Evolutionary conservation across 2,888 invertebrate species (phyloP).

Genomic region (Scelioninae gen. 1): DNA sequence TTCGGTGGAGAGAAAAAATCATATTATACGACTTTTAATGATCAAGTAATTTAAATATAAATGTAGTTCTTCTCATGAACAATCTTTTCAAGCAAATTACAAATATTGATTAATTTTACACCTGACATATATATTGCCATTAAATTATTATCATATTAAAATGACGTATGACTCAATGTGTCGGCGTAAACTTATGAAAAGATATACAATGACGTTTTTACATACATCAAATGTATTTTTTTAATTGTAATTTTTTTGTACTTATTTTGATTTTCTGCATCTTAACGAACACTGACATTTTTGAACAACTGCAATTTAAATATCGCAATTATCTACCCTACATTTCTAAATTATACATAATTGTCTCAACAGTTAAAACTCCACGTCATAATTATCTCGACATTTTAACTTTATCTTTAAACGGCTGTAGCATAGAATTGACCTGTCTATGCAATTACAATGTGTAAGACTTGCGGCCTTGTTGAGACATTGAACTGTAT

Average conservation of each 20-base stretch:
- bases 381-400: constrained; percentile 49
- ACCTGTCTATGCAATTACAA: constrained; percentile 56
- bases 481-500: constrained; percentile 53
- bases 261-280: constrained; percentile 1
- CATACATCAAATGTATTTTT: not conserved
- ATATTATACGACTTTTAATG: too few species aligned
- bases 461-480: constrained; percentile 41
- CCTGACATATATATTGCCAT: constrained; percentile 12
- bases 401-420: constrained; percentile 40
- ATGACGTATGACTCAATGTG: constrained; percentile 21
- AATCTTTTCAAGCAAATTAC: constrained; percentile 1
- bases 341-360: constrained; percentile 38
- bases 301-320: constrained; percentile 36
- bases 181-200: not conserved
- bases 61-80: not conserved
- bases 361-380: constrained; percentile 43
- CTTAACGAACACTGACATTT: constrained; percentile 20
- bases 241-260: not conserved
- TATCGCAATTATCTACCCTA: constrained; percentile 40
- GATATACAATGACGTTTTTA: not conserved
- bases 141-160: constrained; percentile 31
- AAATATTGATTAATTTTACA: constrained; percentile 29
- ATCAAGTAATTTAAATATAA: constrained; percentile 37
- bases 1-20: too few species aligned
- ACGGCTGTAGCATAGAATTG: constrained; percentile 34